Conservation (phyloP, 2,888 invertebrate genomes). For the Eupithecia exiguata region DNA sequence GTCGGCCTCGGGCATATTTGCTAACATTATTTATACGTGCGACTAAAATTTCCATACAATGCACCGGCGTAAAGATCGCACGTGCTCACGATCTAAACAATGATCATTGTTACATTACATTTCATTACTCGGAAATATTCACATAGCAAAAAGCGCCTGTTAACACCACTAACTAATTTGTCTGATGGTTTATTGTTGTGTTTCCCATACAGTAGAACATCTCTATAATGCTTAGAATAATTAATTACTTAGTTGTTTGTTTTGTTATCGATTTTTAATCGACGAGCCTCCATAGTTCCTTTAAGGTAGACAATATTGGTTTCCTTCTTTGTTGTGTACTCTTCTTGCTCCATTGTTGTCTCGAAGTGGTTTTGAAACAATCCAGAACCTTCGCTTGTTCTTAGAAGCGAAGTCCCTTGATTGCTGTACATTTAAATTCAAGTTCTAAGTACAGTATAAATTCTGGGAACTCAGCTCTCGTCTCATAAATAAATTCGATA, state of each 20-base stretch:
- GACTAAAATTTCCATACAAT: conserved; percentile 77
- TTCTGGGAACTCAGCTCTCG: conserved; percentile 21
- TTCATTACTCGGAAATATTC: conserved; percentile 49
- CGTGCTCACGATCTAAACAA: conserved; percentile 75
- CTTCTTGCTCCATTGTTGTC: conserved; percentile 18
- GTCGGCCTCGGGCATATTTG: conserved; percentile 34
- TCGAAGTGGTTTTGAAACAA: conserved; percentile 11
- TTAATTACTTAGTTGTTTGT: conserved; percentile 13
- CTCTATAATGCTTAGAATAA: neutral
- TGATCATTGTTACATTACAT: conserved; percentile 69
- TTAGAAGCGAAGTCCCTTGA: conserved; percentile 14
- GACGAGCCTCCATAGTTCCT: conserved; percentile 16
- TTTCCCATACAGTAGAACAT: neutral
- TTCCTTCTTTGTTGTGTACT: conserved; percentile 23
- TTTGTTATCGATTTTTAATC: conserved; percentile 25
- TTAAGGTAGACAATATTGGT: conserved; percentile 18
- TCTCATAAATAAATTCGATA: conserved; percentile 37
- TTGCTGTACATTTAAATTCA: neutral
- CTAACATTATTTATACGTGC: conserved; percentile 54
- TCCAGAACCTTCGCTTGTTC: neutral
- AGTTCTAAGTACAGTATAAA: neutral
- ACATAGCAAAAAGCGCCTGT: conserved; percentile 50
- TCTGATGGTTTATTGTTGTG: conserved; percentile 19
- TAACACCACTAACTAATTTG: conserved; percentile 44
- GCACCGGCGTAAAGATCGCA: conserved; percentile 66